Evolutionary conservation across 92 coral and sea anemone species (phyloP).

Genomic region (Virgularia gustaviana): DNA sequence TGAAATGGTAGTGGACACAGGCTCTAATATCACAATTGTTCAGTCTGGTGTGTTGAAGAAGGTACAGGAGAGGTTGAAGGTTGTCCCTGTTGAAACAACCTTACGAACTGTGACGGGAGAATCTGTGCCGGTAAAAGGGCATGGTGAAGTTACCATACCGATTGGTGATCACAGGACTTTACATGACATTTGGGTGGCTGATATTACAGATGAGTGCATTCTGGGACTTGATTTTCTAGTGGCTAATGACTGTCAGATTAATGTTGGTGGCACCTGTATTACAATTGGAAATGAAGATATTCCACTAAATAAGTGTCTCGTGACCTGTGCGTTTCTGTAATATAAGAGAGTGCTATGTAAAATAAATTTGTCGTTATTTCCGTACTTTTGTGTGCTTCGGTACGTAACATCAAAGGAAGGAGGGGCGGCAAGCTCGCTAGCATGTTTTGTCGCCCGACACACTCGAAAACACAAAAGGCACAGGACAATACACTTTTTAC

Average conservation of each 20-base stretch:
- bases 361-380: too few species aligned
- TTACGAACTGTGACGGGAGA: conserved; percentile 45
- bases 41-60: conserved; percentile 1
- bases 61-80: neutral
- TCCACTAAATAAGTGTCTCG: too few species aligned
- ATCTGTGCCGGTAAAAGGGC: conserved; percentile 34
- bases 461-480: too few species aligned
- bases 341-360: too few species aligned
- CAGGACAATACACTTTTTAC: too few species aligned
- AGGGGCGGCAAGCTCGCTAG: too few species aligned
- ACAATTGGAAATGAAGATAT: too few species aligned
- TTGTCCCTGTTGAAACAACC: conserved; percentile 13
- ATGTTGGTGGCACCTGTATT: neutral
- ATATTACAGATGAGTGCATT: conserved; percentile 37
- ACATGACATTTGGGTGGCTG: conserved; percentile 50
- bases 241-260: conserved; percentile 38
- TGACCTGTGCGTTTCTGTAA: neutral
- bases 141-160: neutral
- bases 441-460: too few species aligned
- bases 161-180: conserved; percentile 34
- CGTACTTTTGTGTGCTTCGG: neutral
- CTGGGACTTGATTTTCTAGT: conserved; percentile 54
- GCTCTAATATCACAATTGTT: conserved; percentile 45
- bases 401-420: conserved; percentile 12
- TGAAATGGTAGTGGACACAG: conserved; percentile 46